Base-by-base conservation (phyloP, 2,113 vertebrate species). In the Phrynocephalus versicolor region DNA sequence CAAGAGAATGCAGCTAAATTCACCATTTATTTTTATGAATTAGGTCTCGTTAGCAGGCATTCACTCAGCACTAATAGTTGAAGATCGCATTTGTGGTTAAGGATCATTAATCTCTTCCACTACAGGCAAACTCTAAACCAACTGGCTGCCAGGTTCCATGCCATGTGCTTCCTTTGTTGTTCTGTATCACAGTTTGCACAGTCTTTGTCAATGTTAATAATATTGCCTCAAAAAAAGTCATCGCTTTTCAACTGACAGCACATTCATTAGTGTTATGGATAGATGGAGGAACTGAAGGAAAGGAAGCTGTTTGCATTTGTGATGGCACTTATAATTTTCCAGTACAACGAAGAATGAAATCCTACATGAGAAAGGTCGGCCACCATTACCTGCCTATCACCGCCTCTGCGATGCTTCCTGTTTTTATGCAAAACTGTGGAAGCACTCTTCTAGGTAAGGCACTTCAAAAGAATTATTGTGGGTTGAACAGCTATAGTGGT, bases 311-410 rank as follows among this genome's bases (percentile, higher is more conserved):
- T 58, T 41, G 23, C 27, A 60, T 62, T 30, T 27, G 10, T 81
- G 78, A 81, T 67, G 65, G 39, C 39, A 21, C 84, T 85, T 81
- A 74, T 79, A 79, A 85, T 86, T 81, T 45, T 81, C 39, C 74
- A 35, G 57, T 33, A 73, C 13, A 37, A 58, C 70, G n/a, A n/a
- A 80, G 27, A 62, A 27, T 64, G 30, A 74, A 81, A 85, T 60
- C 84, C 21, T 71, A 39, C 6, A 80, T 13, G 69, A 65, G 76
- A 58, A 86, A 73, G 30, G 30, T 30, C 73, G 65, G 51, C 78
- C 15, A 51, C 62, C n/a, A 13, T 4, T 41, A 41, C 15, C 37
- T 73, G 84, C 69, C 77, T 35, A 30, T 62, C 77, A 55, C 45
- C 12, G 21, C 57, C 39, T 81, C 78, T 74, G 67, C 70, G 41